Evolutionary conservation across 2,113 vertebrate genomes (phyloP), one percentile per base, ranked within the genome.

Genomic region (Cyanoliseus patagonus): DNA sequence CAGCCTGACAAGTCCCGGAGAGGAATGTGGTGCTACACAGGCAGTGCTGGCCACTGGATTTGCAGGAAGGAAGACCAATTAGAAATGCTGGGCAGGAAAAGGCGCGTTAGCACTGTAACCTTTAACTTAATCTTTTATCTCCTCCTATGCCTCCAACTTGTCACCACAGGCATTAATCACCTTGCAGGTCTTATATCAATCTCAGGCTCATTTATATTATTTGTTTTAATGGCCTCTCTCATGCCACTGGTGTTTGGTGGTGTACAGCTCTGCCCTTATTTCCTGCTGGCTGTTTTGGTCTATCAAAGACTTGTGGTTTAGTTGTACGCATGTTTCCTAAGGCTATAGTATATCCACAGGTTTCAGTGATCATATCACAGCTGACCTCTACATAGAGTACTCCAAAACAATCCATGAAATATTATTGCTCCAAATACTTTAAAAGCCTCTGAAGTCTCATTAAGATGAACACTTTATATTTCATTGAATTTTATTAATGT

Each of bases 111-210:
- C 95, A 94, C 96, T 89, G 77, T 37, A 96, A 96, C 96, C 95
- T 96, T 96, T 94, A 97, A 94, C 96, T 94, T 79, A 23, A 95
- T 96, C 95, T 94, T 95, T 96, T 96, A 97, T 97, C 96, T 95
- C 86, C 92, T 92, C 76, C 91, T 95, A 79, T 94, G 94, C 83
- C 92, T 96, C 95, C 70, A 51, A 92, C 95, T 87, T 97, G 96
- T 96, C 96, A 96, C 95, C 96, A 79, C 95, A 89, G 81, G 94
- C 96, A 97, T 97, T 93, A 94, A 97, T 97, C 96, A 97, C 91
- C 83, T 87, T 35, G 63, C 89, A 91, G 88, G 88, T 51, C 96
- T 91, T 17, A 62, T 16, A 94, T 81, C n/a, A 61, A 7, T 90
- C 92, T 55, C 92, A 93, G 86, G 90, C 79, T 94, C 95, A 91